Evolutionary conservation across 2,888 invertebrate genomes (phyloP), one percentile per base, ranked within the genome.

Genomic region (Glaucopsyche alexis): DNA sequence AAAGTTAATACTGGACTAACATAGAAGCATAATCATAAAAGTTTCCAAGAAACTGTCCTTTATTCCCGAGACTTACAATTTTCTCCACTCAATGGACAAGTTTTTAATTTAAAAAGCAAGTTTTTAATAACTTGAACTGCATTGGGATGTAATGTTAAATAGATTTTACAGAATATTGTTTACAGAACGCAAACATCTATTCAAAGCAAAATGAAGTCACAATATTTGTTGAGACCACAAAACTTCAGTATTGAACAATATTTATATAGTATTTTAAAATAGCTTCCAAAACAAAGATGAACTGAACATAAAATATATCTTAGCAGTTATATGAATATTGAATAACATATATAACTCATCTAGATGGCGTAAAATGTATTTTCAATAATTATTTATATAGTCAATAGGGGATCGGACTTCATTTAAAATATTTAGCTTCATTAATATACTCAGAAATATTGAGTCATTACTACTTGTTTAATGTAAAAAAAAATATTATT

Each of bases 211-310:
- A 69, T 49, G 7, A 49, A 64, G 71, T 73, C 74, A 29, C 11
- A 69, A 69, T 70, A 72, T 74, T 73, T 71, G 42, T 65, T 49
- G 50, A 65, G 73, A 74, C 73, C 77, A 65, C 76, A 76, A 76
- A 75, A 71, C 72, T 74, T 60, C 74, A 71, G 74, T 74, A 78
- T 79, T 75, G 73, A 79, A 76, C 76, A 77, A 75, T 75, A 78
- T 79, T 75, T 73, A 75, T 75, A 52, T 49, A 71, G 69, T 66
- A 67, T 72, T 73, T 55, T 47, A 14, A 60, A 50, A 67, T 45
- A 19, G 45, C 67, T 19, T 67, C 16, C 29, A 29, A 16, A 29
- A 29, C 29, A 29, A 60, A 60, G 19, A 19, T 19, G 19, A 55
- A 42, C 16, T 38, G 45, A 19, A 47, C 11, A 19, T 45, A 47